Percentiles rank a stretch among this genome's conserved stretches.
Evolutionary conservation across 2,797 vertebrate species (phyloP).

Genomic region (Sibirionetta formosa): DNA sequence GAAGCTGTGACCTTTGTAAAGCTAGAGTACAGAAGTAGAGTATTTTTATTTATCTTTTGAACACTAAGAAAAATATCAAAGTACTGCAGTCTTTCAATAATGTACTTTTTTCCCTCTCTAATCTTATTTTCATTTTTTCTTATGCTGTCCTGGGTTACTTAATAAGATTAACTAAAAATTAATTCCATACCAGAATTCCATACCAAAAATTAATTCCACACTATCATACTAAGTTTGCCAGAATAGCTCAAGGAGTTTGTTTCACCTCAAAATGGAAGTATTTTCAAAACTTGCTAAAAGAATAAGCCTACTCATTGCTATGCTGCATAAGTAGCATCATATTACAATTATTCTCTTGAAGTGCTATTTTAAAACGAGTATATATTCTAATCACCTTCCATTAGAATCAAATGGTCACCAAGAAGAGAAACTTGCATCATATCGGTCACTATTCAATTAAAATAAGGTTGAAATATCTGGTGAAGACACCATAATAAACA

Average conservation of each 20-base stretch:
- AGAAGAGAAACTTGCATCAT: not conserved
- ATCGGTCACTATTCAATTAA: not conserved
- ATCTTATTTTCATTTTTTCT: conserved; percentile 21
- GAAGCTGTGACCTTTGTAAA: not conserved
- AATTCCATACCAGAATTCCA: too few species aligned
- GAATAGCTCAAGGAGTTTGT: conserved; percentile 32
- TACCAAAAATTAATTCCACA: not conserved
- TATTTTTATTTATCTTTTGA: conserved; percentile 14
- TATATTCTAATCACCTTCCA: conserved; percentile 2
- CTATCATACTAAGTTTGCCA: not conserved
- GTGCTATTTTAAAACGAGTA: not conserved
- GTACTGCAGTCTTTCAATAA: not conserved
- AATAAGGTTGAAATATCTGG: not conserved
- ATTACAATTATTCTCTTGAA: conserved; percentile 9
- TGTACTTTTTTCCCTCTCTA: not conserved
- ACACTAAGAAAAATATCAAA: not conserved
- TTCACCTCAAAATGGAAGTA: not conserved
- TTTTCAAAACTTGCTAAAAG: not conserved
- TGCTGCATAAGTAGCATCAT: not conserved
- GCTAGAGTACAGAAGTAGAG: not conserved
- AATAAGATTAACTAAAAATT: not conserved
- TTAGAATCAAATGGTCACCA: not conserved
- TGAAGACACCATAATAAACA: not conserved
- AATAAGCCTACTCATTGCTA: conserved; percentile 24
- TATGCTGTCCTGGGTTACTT: not conserved